Conservation (phyloP, 2,888 invertebrate genomes). For the Chymomyza fuscimana region DNA sequence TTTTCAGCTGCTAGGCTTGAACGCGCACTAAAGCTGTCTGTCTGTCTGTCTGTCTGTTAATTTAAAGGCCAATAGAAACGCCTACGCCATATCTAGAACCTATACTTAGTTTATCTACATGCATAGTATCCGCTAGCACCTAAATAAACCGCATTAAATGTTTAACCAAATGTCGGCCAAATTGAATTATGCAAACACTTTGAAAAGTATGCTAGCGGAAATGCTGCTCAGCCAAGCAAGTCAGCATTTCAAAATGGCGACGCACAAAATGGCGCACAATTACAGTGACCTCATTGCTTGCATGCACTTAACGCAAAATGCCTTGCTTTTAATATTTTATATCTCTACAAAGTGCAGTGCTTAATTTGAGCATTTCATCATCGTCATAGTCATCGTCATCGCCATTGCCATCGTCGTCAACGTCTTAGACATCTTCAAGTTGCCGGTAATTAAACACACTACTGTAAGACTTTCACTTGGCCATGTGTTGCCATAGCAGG, state of each 20-base stretch:
- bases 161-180: no score
- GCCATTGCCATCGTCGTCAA: not conserved
- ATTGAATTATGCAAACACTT: not conserved
- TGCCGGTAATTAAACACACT: not conserved
- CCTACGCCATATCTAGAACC: not conserved
- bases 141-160: not conserved
- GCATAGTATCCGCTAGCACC: not conserved
- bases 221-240: not conserved
- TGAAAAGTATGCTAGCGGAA: not conserved
- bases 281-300: constrained; percentile 57
- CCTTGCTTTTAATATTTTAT: not conserved
- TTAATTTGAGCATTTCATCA: not conserved
- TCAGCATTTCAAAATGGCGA: constrained; percentile 1
- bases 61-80: not conserved
- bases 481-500: constrained; percentile 28
- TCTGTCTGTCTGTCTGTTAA: not conserved
- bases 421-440: not conserved
- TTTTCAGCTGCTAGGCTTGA: not conserved
- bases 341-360: not conserved
- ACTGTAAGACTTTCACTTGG: constrained; percentile 34
- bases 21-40: not conserved
- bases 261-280: constrained; percentile 28
- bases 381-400: not conserved
- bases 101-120: not conserved
- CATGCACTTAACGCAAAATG: not conserved